Base-by-base conservation (phyloP, 92 coral and sea anemone genomes). In the Epizoanthus stellaris region DNA sequence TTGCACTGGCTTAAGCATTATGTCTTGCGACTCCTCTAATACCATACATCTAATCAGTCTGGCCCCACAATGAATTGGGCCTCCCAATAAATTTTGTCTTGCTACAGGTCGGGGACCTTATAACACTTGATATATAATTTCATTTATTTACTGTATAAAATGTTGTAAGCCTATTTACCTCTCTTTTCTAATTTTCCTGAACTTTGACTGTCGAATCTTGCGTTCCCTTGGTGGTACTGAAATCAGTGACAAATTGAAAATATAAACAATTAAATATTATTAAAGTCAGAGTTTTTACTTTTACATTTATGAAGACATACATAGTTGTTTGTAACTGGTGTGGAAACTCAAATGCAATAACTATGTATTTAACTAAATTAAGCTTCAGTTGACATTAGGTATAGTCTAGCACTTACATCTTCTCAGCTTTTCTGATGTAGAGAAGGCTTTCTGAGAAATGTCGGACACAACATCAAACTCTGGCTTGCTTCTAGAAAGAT, bases 141-240 rank as follows among this genome's bases (percentile, higher is more conserved):
- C 8, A 49, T 6, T 8, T 49, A 49, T 7, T 52, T 52, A 52
- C 3, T 38, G n/a, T 9, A 73, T 42, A 38, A 68, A 68, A 17
- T 20, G 7, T 4, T 3, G 14, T 25, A 9, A 52, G 56, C 2
- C 2, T 14, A 76, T 72, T 59, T 89, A 96, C 99, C 98, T 88
- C 79, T 96, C 99, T 71, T 94, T 94, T 67, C 97, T 91, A 19
- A 95, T 86, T 42, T 94, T 85, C 63, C 98, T 87, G 70, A 96
- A 96, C 87, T 94, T 96, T 65, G 99, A 94, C 71, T 96, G 99
- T 14, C 98, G 76, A 59, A 96, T 96, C 49, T 80, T 85, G 83
- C 99, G 93, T 69, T 96, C 99, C 39, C 84, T 90, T n/a, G 98
- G 98, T 4, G 99, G 99, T 75, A 96, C 99, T 96, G 69, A 13